Base-by-base conservation (phyloP, 2,888 invertebrate species). In the Watsonalla cultraria region DNA sequence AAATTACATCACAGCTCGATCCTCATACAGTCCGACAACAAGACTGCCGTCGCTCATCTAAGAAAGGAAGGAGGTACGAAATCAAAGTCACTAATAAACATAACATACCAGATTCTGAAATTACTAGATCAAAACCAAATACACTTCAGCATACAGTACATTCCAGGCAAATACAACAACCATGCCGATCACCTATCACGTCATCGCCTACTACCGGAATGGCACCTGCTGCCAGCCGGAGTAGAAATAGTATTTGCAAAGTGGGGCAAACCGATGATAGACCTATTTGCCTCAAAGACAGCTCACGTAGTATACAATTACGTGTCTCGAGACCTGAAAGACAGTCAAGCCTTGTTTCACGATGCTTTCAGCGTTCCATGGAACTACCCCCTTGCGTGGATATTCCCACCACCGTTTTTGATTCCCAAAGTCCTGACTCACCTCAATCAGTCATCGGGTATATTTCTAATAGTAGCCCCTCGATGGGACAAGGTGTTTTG, bases 41-140 rank as follows among this genome's bases (percentile, higher is more conserved):
- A 48, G 39, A 64, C 67, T 0, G 66, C 57, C 6, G 56, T 70
- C 7, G 60, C 67, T 0, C 57, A 69, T 47, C 54, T 68, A 5
- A 52, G 62, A 5, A 70, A 73, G 48, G 71, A 76, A 52, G 74
- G 74, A 7, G 72, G 72, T 0, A 72, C 66, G 0, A 66, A 63
- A 52, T 71, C 72, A 0, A 0, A 24, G 45, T 9, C 54, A 0
- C 51, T 70, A 0, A 54, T 63, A 52, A 39, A 65, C 2, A 13
- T 69, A 37, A 63, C 66, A 0, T 37, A 54, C 7, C 24, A 57
- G 11, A 55, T 67, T 33, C 57, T 62, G 5, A 24, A 51, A 1
- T 0, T 62, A 6, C n/a, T 63, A 13, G 65, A 64, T 50, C 13
- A 45, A 7, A 14, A 59, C 46, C 55, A 59, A 8, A 62, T 45